Conservation (phyloP, 2,113 vertebrate genomes). For the Ramphastos sulfuratus region DNA sequence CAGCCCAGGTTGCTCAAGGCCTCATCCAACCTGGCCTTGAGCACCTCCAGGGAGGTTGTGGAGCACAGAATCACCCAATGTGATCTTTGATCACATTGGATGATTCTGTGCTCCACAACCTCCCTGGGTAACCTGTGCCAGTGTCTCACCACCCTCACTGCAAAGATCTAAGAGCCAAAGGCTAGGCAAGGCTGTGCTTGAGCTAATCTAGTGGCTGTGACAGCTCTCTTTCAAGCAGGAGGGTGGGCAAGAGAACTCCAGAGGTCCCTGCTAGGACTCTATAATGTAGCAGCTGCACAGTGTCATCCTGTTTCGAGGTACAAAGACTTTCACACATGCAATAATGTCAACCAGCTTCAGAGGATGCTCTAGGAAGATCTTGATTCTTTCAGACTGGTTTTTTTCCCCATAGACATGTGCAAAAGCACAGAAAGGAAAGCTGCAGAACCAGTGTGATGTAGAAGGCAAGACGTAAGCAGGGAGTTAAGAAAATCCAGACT, state of each 20-base stretch:
- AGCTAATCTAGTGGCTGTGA: background rate
- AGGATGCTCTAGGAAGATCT: background rate
- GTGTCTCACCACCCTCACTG: too few species aligned
- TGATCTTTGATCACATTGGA: too few species aligned
- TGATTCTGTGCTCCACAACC: too few species aligned
- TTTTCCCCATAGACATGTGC: background rate
- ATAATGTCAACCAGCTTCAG: background rate
- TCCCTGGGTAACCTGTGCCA: too few species aligned
- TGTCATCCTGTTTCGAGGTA: background rate
- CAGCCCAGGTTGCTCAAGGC: too few species aligned
- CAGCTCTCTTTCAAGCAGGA: background rate
- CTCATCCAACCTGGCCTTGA: too few species aligned
- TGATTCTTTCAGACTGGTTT: background rate
- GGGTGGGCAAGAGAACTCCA: background rate
- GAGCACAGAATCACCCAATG: too few species aligned
- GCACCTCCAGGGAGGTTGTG: too few species aligned
- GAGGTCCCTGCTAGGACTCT: background rate
- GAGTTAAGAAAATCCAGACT: background rate
- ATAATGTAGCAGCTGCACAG: fast-evolving
- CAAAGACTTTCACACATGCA: background rate
- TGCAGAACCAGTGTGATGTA: background rate
- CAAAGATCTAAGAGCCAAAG: background rate
- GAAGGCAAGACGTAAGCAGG: fast-evolving
- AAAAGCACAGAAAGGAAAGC: background rate
- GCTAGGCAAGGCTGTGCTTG: background rate